These are phyloP conservation scores for Drosophila ambigua DNA, from an alignment of 1,140 invertebrate species.

Conservation along the genomic window DNA sequence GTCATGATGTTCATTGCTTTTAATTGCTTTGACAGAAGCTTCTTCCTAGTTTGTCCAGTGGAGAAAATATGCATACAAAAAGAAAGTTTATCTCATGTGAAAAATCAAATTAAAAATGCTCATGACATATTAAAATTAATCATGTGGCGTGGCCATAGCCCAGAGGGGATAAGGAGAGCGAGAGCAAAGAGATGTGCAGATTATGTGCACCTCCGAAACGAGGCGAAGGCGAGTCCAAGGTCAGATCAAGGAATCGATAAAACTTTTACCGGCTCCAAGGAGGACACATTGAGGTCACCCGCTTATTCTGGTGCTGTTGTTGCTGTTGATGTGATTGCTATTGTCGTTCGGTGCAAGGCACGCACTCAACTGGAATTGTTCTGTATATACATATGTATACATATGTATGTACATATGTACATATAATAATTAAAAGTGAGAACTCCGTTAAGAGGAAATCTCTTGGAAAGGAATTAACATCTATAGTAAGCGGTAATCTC, in stretches of 20 bases:
- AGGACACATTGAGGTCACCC: constrained; percentile 43
- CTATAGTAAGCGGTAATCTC: too few relatives aligned
- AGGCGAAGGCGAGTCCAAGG: constrained; percentile 37
- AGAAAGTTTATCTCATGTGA: constrained; percentile 43
- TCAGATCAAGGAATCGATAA: constrained; percentile 59
- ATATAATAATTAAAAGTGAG: background rate
- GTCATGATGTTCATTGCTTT: constrained; percentile 26
- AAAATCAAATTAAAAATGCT: constrained; percentile 44
- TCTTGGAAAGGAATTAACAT: too few relatives aligned
- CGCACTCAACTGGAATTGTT: constrained; percentile 34
- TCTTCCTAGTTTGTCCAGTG: constrained; percentile 44
- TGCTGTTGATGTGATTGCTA: constrained; percentile 6
- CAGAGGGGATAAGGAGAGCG: constrained; percentile 16
- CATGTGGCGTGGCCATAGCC: constrained; percentile 1
- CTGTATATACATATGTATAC: background rate
- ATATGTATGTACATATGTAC: too few relatives aligned
- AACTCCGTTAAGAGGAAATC: background rate
- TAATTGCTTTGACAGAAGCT: constrained; percentile 23
- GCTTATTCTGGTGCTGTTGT: constrained; percentile 8
- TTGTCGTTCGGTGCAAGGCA: background rate
- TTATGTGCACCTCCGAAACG: background rate
- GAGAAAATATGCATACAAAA: constrained; percentile 34
- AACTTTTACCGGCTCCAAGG: constrained; percentile 35
- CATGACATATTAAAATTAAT: constrained; percentile 48
- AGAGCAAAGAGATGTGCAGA: constrained; percentile 12